Base-by-base conservation (phyloP, 2,797 vertebrate genomes). In the Takifugu ocellatus region DNA sequence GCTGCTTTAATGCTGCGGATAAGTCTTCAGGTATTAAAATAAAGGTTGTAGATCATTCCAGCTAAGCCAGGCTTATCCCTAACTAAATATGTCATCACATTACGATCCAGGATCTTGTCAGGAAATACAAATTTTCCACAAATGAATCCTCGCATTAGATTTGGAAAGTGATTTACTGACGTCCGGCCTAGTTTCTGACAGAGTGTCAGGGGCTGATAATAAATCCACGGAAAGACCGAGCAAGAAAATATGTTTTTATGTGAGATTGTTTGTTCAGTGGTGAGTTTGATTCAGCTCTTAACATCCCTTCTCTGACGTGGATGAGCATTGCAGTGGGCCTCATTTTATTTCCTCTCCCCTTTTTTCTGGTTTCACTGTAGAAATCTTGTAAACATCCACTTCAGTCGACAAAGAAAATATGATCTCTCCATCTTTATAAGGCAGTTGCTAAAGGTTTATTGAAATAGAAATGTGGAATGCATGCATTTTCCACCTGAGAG, bases 401-500 rank as follows among this genome's bases (percentile, higher is more conserved):
- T 83, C 78, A 87, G 87, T 89, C 82, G 87, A 68, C 80, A 81
- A 59, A 70, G 56, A 69, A 81, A 84, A 87, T 79, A 78, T 85
- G 81, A 88, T 81, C 81, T 72, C 59, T 68, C 14, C 61, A 68
- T 84, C 80, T 77, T 81, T 74, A 86, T 83, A 68, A 72, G 59
- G 70, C 62, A 26, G 64, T 83, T 63, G 76, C 66, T 0, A 24
- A 21, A 54, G 75, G 67, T 81, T 87, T 84, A 87, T 88, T 88
- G 84, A 89, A 86, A 88, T 66, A 71, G 75, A 64, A 75, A 84
- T 83, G 78, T 70, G 78, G 83, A 88, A 85, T 82, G 83, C 84
- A 78, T 80, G 79, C 64, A 83, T 87, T 87, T 87, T 88, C 85
- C 86, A 88, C 86, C 84, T 87, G 84, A 88, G 83, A 83, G 80